phyloP scores from a whole-genome alignment of 2,888 invertebrate species.

The Ormyrus thymus region DNA sequence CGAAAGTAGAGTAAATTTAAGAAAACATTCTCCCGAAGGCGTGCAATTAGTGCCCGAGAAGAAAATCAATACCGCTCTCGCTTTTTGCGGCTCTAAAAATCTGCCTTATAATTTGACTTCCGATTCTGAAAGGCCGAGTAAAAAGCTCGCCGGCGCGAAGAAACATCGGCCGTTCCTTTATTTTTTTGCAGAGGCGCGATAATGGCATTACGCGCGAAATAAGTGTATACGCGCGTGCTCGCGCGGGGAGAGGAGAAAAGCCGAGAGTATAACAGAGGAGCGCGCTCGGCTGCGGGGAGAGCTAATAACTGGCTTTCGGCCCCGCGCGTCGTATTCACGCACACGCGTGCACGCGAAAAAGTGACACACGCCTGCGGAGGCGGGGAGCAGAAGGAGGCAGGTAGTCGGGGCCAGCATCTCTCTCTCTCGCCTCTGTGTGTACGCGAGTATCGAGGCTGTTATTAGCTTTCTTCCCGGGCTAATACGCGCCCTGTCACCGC shows the following conservation, averaged over 20 bases:
- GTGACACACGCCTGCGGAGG: constrained; percentile 15
- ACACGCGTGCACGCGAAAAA: constrained; percentile 31
- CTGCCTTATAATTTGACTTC: no score
- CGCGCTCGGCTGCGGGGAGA: constrained; percentile 67
- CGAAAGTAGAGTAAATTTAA: no score
- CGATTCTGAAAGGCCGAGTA: constrained; percentile 39
- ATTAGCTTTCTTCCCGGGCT: constrained; percentile 71
- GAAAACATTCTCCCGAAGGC: no score
- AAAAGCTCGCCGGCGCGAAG: no score
- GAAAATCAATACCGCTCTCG: no score
- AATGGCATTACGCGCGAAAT: constrained; percentile 50
- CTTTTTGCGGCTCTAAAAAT: no score
- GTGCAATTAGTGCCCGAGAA: no score
- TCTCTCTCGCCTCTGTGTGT: constrained; percentile 11
- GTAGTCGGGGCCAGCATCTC: constrained; percentile 59
- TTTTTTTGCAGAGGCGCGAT: constrained; percentile 23
- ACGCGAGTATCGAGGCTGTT: constrained; percentile 62
- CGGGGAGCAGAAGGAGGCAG: constrained; percentile 58
- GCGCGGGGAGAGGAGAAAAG: background rate
- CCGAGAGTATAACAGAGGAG: constrained; percentile 22
- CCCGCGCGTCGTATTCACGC: constrained; percentile 59
- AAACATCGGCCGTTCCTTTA: no score
- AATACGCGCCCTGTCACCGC: constrained; percentile 73
- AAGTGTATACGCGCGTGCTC: constrained; percentile 7
- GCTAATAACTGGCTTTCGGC: constrained; percentile 71